These are phyloP conservation scores for Tringa solitaria DNA, from an alignment of 2,113 vertebrate species.

Conservation along the genomic window DNA sequence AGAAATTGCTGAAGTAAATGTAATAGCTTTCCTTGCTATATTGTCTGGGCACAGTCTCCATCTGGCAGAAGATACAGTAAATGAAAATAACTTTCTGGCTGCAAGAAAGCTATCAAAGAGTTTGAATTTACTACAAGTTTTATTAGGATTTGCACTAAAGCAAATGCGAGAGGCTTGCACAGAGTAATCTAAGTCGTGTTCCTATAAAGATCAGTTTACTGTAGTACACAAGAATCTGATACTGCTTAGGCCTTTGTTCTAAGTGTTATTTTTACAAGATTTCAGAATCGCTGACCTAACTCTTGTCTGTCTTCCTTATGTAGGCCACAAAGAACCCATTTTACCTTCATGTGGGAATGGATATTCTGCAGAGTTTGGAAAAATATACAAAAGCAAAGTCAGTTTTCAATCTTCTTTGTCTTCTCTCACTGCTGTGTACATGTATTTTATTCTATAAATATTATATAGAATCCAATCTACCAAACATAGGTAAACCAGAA, in stretches of 20 bases:
- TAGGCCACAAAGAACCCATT: slow-evolving; percentile 99
- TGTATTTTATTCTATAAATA: neutral
- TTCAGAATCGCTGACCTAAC: neutral
- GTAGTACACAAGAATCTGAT: neutral
- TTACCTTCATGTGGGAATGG: slow-evolving; percentile 98
- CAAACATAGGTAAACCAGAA: neutral
- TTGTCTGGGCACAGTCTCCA: neutral
- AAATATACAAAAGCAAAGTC: slow-evolving; percentile 95
- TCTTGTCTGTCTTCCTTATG: slow-evolving; percentile 5
- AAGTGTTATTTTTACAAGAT: neutral
- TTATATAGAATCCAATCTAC: neutral
- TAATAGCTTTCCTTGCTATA: neutral
- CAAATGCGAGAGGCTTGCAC: neutral
- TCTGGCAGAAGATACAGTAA: neutral
- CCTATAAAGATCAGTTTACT: neutral
- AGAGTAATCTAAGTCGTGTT: neutral
- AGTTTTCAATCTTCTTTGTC: slow-evolving; percentile 39
- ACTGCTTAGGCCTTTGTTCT: neutral
- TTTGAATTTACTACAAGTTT: neutral
- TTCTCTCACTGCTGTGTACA: neutral
- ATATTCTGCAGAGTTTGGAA: slow-evolving; percentile 97
- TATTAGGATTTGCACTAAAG: neutral
- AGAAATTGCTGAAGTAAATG: neutral
- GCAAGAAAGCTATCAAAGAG: neutral
- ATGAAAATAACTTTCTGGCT: neutral